Evolutionary conservation across 2,888 invertebrate genomes (phyloP), one percentile per base, ranked within the genome.

Genomic region (Agrochola litura): DNA sequence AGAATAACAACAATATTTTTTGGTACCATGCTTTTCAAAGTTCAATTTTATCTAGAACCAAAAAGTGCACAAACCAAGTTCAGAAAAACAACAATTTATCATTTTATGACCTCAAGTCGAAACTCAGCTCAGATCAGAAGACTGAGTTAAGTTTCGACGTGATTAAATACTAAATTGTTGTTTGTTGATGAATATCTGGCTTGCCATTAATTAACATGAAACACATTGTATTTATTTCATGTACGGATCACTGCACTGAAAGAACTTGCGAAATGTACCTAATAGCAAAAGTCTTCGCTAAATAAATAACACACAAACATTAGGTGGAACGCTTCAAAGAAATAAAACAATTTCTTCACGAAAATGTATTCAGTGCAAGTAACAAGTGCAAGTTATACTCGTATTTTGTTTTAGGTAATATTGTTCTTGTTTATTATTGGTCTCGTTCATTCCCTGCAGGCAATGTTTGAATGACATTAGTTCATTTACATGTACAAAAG

Each of bases 221-320:
- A 22, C 46, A 58, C 46, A 22, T 74, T 25, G 37, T n/a, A 77
- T 78, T 74, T 56, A 77, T 77, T 73, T 69, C 43, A 10, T 30
- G 4, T 19, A 43, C 69, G 69, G 72, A 75, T 79, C 79, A 75
- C 22, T 72, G 72, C 79, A 30, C 61, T 22, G 58, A 78, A n/a
- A 46, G 22, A 68, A 66, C 71, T 72, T 64, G 37, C 22, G 30
- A 72, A 75, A 72, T 41, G 56, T 75, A 30, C 30, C 30, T 30
- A 70, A 81, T 63, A 64, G 46, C 43, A 52, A 75, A 83, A 69
- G 61, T 73, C 63, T 63, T 69, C 16, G 46, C 37, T 9, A 69
- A 82, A 75, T 71, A 83, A 82, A 82, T 73, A 77, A 67, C 49
- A 30, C 30, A 64, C 54, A 58, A 8, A n/a, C 22, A 64, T 68